Evolutionary conservation across 2,113 vertebrate genomes (phyloP).

Genomic region (Uria aalge): DNA sequence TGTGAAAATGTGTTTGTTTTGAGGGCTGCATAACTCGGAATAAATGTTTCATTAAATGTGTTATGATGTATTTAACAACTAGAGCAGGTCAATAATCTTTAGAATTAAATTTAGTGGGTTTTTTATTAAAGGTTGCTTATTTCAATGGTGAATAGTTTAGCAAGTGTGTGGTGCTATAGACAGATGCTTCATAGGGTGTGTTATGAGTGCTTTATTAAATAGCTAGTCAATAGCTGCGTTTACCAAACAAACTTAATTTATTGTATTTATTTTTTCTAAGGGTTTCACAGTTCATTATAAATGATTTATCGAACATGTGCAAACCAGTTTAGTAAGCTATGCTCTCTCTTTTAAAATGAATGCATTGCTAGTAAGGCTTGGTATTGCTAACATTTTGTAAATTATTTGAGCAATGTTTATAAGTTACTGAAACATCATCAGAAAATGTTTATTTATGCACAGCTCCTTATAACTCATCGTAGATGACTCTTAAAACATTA

Average conservation of each 20-base stretch:
- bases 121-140: not conserved
- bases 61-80: slow-evolving; percentile 49
- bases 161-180: not conserved
- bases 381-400: not conserved
- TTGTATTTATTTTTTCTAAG: slow-evolving; percentile 22
- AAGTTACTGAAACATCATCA: not conserved
- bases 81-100: slow-evolving; percentile 22
- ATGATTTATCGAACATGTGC: slow-evolving; percentile 40
- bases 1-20: slow-evolving; percentile 23
- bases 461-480: not conserved
- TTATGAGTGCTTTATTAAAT: slow-evolving; percentile 39
- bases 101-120: not conserved
- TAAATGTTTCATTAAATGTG: slow-evolving; percentile 52
- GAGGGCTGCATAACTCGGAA: not conserved
- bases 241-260: slow-evolving; percentile 45
- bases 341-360: slow-evolving; percentile 26
- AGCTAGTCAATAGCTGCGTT: slow-evolving; percentile 20
- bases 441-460: not conserved
- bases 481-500: not conserved
- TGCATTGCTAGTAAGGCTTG: not conserved
- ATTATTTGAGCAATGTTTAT: not conserved
- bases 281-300: slow-evolving; percentile 42
- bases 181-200: not conserved
- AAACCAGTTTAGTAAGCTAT: slow-evolving; percentile 10
- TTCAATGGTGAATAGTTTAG: not conserved